Evolutionary conservation across 2,113 vertebrate species (phyloP).

Genomic region (Myotis brandtii): DNA sequence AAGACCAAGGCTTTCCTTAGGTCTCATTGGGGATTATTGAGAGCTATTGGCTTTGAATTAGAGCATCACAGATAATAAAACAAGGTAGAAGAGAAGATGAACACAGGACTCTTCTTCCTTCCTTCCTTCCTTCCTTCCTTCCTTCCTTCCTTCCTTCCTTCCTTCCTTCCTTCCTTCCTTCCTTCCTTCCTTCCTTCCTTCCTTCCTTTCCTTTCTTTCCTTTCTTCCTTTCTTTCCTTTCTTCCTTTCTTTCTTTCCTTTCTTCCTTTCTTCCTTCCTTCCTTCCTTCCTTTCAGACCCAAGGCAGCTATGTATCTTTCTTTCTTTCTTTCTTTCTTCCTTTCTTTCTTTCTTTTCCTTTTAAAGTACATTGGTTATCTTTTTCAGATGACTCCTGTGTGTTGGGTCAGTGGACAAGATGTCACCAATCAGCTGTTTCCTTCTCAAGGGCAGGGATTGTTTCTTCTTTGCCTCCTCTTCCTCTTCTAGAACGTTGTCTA

Average conservation of each 20-base stretch:
- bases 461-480: background rate
- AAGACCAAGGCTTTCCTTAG: conserved; percentile 47
- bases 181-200: no score
- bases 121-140: no score
- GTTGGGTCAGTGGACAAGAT: background rate
- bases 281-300: no score
- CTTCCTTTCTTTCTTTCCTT: background rate
- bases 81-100: background rate
- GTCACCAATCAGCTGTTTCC: background rate
- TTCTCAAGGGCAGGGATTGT: background rate
- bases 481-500: background rate
- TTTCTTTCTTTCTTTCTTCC: no score
- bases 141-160: no score
- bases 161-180: no score
- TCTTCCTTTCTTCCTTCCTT: no score
- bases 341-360: background rate
- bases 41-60: conserved; percentile 58
- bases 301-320: no score
- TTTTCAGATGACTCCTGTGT: background rate
- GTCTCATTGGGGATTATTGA: conserved; percentile 22
- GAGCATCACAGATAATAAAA: conserved; percentile 45
- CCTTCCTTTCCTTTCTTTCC: no score
- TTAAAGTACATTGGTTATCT: background rate
- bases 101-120: background rate
- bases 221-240: no score